Evolutionary conservation across 1,140 invertebrate species (phyloP).

Genomic region (Nasonia giraulti): DNA sequence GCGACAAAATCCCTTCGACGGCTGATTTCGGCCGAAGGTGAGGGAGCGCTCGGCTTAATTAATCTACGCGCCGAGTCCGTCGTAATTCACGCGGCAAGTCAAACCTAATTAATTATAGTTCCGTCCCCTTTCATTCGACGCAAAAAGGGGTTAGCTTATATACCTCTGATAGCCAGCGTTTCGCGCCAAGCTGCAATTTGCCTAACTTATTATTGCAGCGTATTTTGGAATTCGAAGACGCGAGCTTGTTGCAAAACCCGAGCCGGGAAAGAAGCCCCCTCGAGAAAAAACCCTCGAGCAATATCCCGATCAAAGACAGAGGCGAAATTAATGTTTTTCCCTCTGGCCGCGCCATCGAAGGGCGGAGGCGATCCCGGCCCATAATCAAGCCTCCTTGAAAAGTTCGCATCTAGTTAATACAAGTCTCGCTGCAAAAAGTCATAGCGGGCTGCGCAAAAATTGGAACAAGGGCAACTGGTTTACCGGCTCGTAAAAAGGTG

Average conservation of each 20-base stretch:
- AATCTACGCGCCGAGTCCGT: constrained; percentile 63
- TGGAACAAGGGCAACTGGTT: constrained; percentile 40
- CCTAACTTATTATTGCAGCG: too few species aligned
- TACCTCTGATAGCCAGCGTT: too few species aligned
- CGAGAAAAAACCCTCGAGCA: neutral
- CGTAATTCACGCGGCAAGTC: constrained; percentile 71
- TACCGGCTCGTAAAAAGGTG: constrained; percentile 26
- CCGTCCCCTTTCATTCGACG: constrained; percentile 42
- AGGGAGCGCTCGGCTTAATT: constrained; percentile 70
- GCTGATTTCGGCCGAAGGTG: constrained; percentile 58
- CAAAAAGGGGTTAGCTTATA: constrained; percentile 26
- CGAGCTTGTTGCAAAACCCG: neutral
- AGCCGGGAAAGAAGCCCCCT: neutral
- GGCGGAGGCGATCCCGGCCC: constrained; percentile 39
- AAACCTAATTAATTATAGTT: constrained; percentile 72
- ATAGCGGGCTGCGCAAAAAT: constrained; percentile 14
- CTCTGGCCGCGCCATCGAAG: neutral
- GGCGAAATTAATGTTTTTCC: constrained; percentile 46
- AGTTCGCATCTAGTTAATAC: constrained; percentile 31
- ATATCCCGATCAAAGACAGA: constrained; percentile 29
- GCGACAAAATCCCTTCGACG: constrained; percentile 69
- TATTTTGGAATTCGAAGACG: too few species aligned
- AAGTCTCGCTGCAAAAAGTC: neutral
- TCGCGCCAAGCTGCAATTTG: too few species aligned
- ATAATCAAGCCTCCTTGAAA: neutral